phyloP scores from a whole-genome alignment of 2,797 vertebrate genomes.

The Myotis findleyi region DNA sequence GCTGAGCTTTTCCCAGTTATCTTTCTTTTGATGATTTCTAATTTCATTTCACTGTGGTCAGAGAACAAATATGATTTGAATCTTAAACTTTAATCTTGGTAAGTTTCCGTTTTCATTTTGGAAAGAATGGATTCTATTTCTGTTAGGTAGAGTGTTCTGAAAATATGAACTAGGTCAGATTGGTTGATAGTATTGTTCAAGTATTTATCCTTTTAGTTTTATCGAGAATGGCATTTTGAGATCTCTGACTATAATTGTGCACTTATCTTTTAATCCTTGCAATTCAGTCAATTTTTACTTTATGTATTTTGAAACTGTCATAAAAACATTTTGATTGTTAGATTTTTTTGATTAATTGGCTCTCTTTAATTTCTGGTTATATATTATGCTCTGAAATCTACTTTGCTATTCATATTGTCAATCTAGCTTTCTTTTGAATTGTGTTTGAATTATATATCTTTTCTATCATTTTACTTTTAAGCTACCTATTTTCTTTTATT shows the following conservation, averaged over 20 bases:
- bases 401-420: neutral
- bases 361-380: neutral
- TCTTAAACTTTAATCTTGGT: constrained; percentile 13
- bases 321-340: neutral
- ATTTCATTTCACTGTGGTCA: constrained; percentile 8
- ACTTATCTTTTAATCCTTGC: neutral
- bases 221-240: neutral
- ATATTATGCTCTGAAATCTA: neutral
- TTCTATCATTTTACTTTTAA: neutral
- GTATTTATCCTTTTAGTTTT: neutral
- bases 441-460: neutral
- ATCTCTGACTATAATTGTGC: neutral
- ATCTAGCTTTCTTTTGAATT: neutral
- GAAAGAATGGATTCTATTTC: constrained; percentile 41
- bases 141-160: neutral
- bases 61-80: constrained; percentile 3
- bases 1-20: neutral
- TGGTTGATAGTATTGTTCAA: neutral
- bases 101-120: neutral
- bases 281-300: neutral
- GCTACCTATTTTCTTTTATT: constrained; percentile 35
- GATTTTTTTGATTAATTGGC: neutral
- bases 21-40: constrained; percentile 5
- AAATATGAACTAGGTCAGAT: neutral
- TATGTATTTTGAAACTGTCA: neutral